phyloP scores from a whole-genome alignment of 2,888 invertebrate species.

The Ormyrus nitidulus region DNA sequence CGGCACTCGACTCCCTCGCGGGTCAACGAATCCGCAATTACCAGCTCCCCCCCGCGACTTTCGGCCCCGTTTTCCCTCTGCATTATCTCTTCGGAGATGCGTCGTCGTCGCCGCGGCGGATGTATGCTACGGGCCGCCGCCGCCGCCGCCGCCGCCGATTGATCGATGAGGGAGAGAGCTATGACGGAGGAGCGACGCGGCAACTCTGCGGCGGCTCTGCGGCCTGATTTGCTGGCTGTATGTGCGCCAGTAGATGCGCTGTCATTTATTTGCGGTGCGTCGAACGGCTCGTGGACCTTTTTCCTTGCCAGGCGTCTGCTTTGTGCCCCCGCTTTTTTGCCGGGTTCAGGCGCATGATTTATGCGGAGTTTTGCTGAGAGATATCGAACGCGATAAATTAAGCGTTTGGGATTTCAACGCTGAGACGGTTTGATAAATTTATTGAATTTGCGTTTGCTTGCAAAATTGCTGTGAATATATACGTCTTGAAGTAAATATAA shows the following conservation, averaged over 20 bases:
- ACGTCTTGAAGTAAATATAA: not conserved
- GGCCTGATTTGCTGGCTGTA: not conserved
- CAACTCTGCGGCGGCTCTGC: not conserved
- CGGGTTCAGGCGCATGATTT: not conserved
- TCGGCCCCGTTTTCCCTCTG: not conserved
- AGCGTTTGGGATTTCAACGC: not conserved
- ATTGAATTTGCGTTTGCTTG: not conserved
- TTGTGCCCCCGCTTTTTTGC: too few species aligned
- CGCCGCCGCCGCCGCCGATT: not conserved
- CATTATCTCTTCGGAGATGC: not conserved
- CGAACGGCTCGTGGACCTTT: not conserved
- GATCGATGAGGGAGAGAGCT: constrained; percentile 13
- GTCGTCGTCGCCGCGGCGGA: not conserved
- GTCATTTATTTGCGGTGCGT: constrained; percentile 28
- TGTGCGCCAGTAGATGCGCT: not conserved
- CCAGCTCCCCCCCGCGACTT: constrained; percentile 62
- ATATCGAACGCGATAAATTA: constrained; percentile 3
- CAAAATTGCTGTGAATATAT: not conserved
- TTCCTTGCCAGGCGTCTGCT: not conserved
- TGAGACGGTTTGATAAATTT: too few species aligned
- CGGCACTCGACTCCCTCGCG: constrained; percentile 66
- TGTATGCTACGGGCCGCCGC: not conserved
- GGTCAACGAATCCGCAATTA: constrained; percentile 73
- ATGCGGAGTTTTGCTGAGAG: not conserved
- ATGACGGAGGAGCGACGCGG: not conserved